Conservation (phyloP, 2,113 vertebrate species). For the Mesitornis unicolor region DNA sequence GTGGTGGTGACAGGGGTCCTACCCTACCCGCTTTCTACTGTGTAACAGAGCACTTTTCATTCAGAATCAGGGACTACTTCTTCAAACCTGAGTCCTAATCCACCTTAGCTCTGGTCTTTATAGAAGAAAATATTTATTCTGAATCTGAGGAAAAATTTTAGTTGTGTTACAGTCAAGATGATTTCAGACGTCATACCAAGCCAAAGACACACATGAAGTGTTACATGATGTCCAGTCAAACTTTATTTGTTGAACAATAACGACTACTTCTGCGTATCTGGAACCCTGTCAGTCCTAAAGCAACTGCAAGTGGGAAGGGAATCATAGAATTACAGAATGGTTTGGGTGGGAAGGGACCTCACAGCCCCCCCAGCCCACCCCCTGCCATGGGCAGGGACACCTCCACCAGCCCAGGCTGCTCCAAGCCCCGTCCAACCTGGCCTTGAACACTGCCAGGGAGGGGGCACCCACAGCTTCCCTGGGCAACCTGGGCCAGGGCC, state of each 20-base stretch:
- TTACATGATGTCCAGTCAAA: background rate
- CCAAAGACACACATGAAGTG: background rate
- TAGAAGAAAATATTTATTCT: background rate
- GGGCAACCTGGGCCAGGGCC: too few relatives aligned
- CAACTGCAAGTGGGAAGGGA: background rate
- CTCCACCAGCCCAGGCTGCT: too few relatives aligned
- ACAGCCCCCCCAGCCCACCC: too few relatives aligned
- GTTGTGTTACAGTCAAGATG: background rate
- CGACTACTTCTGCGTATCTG: background rate
- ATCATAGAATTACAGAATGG: too few relatives aligned
- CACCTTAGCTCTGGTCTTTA: background rate
- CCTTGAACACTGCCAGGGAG: too few relatives aligned
- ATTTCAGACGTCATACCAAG: background rate
- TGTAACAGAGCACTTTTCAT: background rate
- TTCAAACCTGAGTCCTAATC: background rate
- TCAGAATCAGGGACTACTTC: background rate
- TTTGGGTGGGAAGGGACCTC: too few relatives aligned
- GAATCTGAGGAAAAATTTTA: background rate
- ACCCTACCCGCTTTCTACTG: rapidly evolving
- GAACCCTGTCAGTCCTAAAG: background rate
- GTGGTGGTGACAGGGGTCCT: background rate
- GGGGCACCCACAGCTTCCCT: too few relatives aligned
- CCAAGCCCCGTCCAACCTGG: too few relatives aligned
- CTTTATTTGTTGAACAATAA: background rate
- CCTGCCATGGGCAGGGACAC: too few relatives aligned